Evolutionary conservation across 2,888 invertebrate genomes (phyloP), one percentile per base, ranked within the genome.

Genomic region (Metellina segmentata): DNA sequence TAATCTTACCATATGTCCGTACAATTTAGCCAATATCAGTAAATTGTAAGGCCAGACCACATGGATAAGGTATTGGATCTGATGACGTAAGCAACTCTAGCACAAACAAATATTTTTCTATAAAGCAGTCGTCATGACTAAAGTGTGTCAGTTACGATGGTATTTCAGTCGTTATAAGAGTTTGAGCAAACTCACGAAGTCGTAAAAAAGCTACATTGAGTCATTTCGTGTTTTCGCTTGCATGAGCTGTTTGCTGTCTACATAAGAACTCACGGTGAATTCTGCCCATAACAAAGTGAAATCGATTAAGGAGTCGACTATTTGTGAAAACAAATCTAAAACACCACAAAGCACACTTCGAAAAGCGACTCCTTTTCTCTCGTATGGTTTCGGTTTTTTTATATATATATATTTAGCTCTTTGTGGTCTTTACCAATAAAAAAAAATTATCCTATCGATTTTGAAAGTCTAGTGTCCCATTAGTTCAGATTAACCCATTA

Each of bases 41-140:
- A 34, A 4, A 34, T 34, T 4, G 34, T 34, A 34, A 34, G 34
- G 34, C 34, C 34, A 34, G 4, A 34, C 34, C 1, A 4, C 4
- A 34, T 34, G 48, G 85, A 72, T 83, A 52, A 53, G 70, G 77
- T 51, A 78, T 48, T 69, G 53, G 75, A 75, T n/a, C 74, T 20
- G 11, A 9, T 9, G 49, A 86, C 86, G 71, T 79, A 52, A 72
- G 71, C 70, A 61, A 11, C 53, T 61, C 9, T 72, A 86, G 51
- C 70, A 70, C 81, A 79, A 82, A 70, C 51, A 82, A 81, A 87
- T 87, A 87, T 71, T 71, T 87, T 87, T 49, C 34, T 16, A 79
- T 72, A 51, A 79, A 78, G 61, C 6, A 69, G 19, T 69, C 78
- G 77, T 86, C 78, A 86, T 86, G 77, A 34, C 48, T 16, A 13